phyloP scores from a whole-genome alignment of 2,797 vertebrate genomes.

The Fringilla coelebs region DNA sequence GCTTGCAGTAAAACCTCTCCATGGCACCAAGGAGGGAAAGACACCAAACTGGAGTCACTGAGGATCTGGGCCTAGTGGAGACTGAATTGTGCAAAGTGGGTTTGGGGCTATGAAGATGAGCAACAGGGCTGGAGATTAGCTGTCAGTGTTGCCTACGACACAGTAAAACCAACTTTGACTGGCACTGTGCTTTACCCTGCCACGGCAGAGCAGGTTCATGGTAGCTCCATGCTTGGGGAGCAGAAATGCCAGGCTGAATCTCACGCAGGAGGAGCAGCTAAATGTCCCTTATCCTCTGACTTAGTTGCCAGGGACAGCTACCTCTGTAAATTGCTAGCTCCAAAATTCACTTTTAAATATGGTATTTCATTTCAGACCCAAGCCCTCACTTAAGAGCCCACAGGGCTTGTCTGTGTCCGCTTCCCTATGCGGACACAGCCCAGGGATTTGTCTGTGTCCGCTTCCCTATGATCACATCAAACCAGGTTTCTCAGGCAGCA shows the following conservation, averaged over 20 bases:
- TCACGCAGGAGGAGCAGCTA: not conserved
- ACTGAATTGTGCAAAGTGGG: not conserved
- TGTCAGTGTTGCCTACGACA: rapidly evolving
- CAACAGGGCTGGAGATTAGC: not conserved
- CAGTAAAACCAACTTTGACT: not conserved
- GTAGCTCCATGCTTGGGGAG: not conserved
- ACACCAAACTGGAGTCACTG: not conserved
- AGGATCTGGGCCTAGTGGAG: not conserved
- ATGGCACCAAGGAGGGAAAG: not conserved
- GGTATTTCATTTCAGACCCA: not conserved
- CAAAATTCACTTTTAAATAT: not conserved
- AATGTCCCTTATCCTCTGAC: not conserved
- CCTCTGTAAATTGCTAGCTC: not conserved
- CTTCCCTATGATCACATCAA: not conserved
- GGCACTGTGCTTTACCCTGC: not conserved
- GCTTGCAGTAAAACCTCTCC: not conserved
- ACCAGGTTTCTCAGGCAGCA: not conserved
- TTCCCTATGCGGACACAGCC: not conserved
- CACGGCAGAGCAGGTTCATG: not conserved
- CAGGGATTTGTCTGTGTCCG: not conserved
- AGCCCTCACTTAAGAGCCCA: not conserved
- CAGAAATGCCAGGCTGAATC: not conserved
- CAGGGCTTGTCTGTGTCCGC: not conserved
- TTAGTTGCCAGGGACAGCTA: not conserved
- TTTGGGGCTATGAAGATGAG: not conserved